Evolutionary conservation across 2,113 vertebrate species (phyloP).

Genomic region (Hippocampus zosterae): DNA sequence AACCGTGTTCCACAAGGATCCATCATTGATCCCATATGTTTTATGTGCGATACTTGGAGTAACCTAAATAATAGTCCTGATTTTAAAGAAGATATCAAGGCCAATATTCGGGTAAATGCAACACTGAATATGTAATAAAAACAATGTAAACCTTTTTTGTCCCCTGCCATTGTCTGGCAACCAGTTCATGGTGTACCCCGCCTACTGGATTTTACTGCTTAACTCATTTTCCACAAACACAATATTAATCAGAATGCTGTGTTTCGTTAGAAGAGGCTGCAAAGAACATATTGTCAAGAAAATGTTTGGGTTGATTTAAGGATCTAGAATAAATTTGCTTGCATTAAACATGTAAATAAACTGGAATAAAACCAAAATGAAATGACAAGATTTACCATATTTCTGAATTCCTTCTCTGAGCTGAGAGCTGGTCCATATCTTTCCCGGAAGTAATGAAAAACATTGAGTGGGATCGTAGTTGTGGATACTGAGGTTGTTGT

Average conservation of each 20-base stretch:
- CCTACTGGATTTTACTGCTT: too few relatives aligned
- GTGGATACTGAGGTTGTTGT: conserved; percentile 64
- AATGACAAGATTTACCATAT: conserved; percentile 59
- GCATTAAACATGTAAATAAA: background rate
- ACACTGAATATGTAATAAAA: background rate
- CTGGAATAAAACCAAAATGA: background rate
- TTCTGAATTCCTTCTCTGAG: conserved; percentile 62
- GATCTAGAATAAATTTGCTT: background rate
- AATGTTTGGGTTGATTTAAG: background rate
- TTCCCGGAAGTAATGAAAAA: conserved; percentile 12
- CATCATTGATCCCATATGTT: background rate
- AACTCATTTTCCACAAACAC: too few relatives aligned
- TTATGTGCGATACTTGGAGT: background rate
- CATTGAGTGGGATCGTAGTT: conserved; percentile 20
- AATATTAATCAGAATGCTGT: too few relatives aligned
- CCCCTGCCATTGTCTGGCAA: too few relatives aligned
- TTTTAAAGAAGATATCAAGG: background rate
- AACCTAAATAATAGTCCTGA: background rate
- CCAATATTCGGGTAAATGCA: background rate
- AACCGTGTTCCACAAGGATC: background rate
- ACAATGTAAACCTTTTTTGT: background rate
- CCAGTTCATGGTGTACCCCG: too few relatives aligned
- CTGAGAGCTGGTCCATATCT: background rate
- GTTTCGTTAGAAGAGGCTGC: too few relatives aligned
- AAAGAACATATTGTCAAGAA: too few relatives aligned